Conservation (phyloP, 2,888 invertebrate species). For the Enchytraeus crypticus region DNA sequence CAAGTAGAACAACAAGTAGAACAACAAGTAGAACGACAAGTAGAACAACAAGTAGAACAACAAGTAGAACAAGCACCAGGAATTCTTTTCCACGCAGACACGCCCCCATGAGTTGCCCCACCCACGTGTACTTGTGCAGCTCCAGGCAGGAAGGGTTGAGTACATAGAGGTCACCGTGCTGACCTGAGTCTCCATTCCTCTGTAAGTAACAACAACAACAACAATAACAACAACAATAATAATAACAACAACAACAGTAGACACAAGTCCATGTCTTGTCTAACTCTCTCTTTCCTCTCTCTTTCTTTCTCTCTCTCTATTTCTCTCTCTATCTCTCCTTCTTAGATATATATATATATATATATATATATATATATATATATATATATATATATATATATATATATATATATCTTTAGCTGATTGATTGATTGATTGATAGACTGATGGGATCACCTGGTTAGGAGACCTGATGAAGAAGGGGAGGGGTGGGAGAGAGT, state of each 20-base stretch:
- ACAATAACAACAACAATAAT: background rate
- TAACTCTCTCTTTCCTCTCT: no score
- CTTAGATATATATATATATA: no score
- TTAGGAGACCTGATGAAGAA: slow-evolving; percentile 46
- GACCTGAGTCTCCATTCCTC: slow-evolving; percentile 37
- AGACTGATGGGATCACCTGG: slow-evolving; percentile 33
- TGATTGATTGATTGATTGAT: no score
- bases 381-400: background rate
- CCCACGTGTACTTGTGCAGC: slow-evolving; percentile 43
- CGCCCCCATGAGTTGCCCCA: slow-evolving; percentile 48
- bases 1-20: no score
- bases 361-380: no score
- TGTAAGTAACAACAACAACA: slow-evolving; percentile 7
- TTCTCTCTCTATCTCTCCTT: no score
- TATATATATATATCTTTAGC: background rate
- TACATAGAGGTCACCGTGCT: slow-evolving; percentile 42
- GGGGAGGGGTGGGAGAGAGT: slow-evolving; percentile 39
- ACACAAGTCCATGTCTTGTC: no score
- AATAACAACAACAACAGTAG: background rate
- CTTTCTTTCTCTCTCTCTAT: no score
- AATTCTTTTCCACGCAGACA: slow-evolving; percentile 46
- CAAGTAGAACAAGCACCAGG: no score
- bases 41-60: no score
- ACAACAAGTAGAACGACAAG: no score
- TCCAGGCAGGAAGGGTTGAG: slow-evolving; percentile 42